Conservation (phyloP, 2,113 vertebrate genomes). For the Redunca redunca region DNA sequence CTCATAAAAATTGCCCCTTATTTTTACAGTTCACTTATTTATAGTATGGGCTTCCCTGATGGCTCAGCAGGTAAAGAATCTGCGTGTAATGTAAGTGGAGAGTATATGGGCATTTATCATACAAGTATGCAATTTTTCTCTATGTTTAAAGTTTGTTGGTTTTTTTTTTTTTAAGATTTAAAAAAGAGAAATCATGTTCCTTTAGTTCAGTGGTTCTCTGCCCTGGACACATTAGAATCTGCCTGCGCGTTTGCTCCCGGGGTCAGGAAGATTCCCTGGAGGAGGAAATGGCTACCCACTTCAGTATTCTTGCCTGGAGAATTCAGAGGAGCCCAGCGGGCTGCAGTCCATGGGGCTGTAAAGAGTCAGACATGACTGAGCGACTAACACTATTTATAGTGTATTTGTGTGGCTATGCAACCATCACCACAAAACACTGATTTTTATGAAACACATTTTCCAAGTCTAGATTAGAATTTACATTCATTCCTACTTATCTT, state of each 20-base stretch:
- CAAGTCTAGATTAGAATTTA: slow-evolving; percentile 21
- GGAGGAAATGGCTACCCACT: neutral
- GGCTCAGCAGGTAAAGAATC: neutral
- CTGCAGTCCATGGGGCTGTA: neutral
- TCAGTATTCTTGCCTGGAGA: neutral
- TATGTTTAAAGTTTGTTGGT: no score
- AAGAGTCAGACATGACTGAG: neutral
- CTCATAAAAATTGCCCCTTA: neutral
- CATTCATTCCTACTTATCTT: neutral
- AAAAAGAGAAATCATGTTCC: no score
- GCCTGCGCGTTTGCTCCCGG: neutral
- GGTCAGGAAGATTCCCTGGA: neutral
- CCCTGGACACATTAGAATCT: neutral
- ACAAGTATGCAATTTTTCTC: no score
- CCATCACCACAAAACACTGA: neutral
- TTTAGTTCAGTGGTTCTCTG: no score
- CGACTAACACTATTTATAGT: neutral
- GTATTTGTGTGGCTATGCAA: neutral
- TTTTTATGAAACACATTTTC: slow-evolving; percentile 15
- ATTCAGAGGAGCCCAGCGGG: neutral
- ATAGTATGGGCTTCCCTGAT: neutral
- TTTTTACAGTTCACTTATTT: neutral
- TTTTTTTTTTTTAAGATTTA: no score
- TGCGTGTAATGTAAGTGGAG: neutral
- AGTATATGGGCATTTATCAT: no score